These are phyloP conservation scores for Lypha dubia DNA, from an alignment of 2,888 invertebrate genomes.

Conservation along the genomic window DNA sequence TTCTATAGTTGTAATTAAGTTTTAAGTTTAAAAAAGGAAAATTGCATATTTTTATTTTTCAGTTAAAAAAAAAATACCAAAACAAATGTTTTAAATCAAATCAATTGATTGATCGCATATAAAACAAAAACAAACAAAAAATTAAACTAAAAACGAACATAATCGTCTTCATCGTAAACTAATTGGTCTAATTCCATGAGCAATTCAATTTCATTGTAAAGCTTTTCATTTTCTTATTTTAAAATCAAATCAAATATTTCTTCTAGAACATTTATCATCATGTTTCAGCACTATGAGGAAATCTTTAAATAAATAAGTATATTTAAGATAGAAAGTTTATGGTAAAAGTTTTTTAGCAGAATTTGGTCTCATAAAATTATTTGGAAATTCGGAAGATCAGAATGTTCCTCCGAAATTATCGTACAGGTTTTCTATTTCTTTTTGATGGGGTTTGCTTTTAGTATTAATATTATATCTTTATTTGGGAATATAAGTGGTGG, in stretches of 20 bases:
- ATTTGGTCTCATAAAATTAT: too few species aligned
- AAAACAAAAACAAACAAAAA: too few species aligned
- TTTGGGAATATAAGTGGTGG: too few species aligned
- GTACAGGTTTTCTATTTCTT: too few species aligned
- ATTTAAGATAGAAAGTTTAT: too few species aligned
- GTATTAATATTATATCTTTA: too few species aligned
- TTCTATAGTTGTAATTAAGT: constrained; percentile 64
- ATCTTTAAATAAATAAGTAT: neutral
- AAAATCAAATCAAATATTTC: neutral
- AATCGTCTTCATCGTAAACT: constrained; percentile 20
- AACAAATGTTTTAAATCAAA: constrained; percentile 53
- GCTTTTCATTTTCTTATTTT: constrained; percentile 17
- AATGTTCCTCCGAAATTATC: too few species aligned
- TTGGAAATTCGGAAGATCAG: too few species aligned
- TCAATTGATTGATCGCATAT: constrained; percentile 68
- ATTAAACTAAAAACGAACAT: constrained; percentile 34
- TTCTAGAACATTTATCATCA: neutral
- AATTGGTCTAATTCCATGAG: constrained; percentile 33
- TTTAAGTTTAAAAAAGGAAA: constrained; percentile 73
- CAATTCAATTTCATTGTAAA: constrained; percentile 25
- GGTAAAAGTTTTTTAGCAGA: too few species aligned
- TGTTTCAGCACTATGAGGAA: neutral
- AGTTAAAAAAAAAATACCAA: constrained; percentile 39
- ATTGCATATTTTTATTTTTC: constrained; percentile 68
- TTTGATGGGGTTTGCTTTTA: too few species aligned